Evolutionary conservation across 2,797 vertebrate genomes (phyloP), one percentile per base, ranked within the genome.

Genomic region (Galagoides demidoff): DNA sequence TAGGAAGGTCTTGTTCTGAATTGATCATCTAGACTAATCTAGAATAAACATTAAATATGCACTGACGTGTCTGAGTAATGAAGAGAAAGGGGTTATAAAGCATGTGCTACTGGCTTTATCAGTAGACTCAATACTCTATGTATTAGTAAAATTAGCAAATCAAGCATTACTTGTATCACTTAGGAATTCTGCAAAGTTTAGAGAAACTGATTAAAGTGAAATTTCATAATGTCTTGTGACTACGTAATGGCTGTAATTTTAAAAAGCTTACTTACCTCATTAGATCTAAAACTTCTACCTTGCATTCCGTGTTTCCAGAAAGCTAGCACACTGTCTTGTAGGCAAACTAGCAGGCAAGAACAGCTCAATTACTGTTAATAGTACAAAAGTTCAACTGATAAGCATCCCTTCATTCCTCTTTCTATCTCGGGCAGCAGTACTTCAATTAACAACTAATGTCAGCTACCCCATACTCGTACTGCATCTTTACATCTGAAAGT

Each of bases 231-330:
- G 52, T 29, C 63, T 55, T 81, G 27, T 76, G 61, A 87, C 31
- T 59, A 57, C 81, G 43, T 45, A 39, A 57, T 17, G 2, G 57
- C 49, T 2, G 7, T 27, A 70, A 68, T 57, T 81, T 76, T 52
- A 61, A 66, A 64, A 95, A 92, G 89, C 90, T 31, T 29, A 98
- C 98, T 98, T 97, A 99, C 99, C 98, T 99, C 99, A 96, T 99
- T 99, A 97, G 99, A 99, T 97, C 98, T 98, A 85, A 99, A 99
- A 96, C 99, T 99, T 97, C 99, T 98, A 85, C 99, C 99, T 96
- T 99, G 99, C 99, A 99, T 99, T 49, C 99, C 99, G 0, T 99
- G 99, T 71, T 99, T 99, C 99, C 99, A 99, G 98, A 99, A 99
- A 0, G 99, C 99, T 85, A 99, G 97, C 89, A 99, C 99, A 5